phyloP scores from a whole-genome alignment of 2,113 vertebrate species.

The Amblyornis subalaris region DNA sequence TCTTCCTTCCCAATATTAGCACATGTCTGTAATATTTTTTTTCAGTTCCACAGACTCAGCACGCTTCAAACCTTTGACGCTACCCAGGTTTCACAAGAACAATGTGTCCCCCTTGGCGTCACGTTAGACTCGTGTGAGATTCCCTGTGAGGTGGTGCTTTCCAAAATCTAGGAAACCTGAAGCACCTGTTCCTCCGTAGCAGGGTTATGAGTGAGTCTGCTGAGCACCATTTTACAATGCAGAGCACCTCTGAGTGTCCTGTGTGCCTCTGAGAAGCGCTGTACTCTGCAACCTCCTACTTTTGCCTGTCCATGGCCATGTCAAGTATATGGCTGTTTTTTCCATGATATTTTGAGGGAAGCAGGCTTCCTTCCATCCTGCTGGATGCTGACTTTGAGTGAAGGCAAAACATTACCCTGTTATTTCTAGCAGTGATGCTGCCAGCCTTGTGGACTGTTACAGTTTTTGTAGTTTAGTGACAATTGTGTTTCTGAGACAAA shows the following conservation, averaged over 20 bases:
- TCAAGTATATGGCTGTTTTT: background rate
- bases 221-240: background rate
- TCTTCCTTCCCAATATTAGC: background rate
- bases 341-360: background rate
- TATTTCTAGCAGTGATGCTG: background rate
- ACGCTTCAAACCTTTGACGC: background rate
- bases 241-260: background rate
- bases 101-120: accelerated
- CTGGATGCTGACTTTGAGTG: background rate
- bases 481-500: background rate
- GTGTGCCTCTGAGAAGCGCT: accelerated
- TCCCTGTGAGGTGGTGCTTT: background rate
- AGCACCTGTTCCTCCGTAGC: accelerated
- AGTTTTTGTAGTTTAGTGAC: background rate
- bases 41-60: background rate
- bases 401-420: background rate
- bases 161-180: background rate
- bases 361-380: background rate
- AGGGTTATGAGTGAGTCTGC: background rate
- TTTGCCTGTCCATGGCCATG: background rate
- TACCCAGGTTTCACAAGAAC: background rate
- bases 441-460: background rate
- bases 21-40: background rate
- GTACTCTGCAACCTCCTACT: background rate
- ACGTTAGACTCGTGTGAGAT: background rate